Evolutionary conservation across 2,113 vertebrate species (phyloP).

Genomic region (Peromyscus leucopus): DNA sequence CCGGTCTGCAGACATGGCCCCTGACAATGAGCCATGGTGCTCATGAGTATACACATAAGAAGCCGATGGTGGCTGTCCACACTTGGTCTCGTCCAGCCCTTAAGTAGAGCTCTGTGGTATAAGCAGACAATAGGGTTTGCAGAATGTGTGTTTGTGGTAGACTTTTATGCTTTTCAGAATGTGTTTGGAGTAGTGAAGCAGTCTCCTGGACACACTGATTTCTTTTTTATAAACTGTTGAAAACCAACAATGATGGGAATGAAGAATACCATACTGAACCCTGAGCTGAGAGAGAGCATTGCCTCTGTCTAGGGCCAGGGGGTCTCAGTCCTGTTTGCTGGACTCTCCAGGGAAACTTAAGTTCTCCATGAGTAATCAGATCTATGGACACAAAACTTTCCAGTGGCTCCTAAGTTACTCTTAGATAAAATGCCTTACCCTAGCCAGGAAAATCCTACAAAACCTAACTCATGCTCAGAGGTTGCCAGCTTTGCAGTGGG

Average conservation of each 20-base stretch:
- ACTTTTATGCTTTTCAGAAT: slow-evolving; percentile 71
- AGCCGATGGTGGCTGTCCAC: slow-evolving; percentile 69
- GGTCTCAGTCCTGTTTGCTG: background rate
- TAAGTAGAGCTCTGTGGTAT: slow-evolving; percentile 63
- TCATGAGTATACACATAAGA: slow-evolving; percentile 48
- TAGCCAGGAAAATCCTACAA: background rate
- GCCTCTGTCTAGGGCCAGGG: background rate
- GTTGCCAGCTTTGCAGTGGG: background rate
- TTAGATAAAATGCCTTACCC: slow-evolving; percentile 20
- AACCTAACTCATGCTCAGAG: background rate
- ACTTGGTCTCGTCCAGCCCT: slow-evolving; percentile 56
- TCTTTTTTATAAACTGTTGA: slow-evolving; percentile 67
- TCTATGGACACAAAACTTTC: background rate
- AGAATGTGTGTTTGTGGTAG: slow-evolving; percentile 75
- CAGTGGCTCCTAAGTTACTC: background rate
- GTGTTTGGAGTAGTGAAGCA: slow-evolving; percentile 60
- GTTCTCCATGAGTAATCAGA: background rate
- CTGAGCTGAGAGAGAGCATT: background rate
- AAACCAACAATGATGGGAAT: slow-evolving; percentile 7
- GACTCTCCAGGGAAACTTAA: background rate
- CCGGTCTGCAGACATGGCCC: slow-evolving; percentile 46
- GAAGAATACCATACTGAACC: background rate
- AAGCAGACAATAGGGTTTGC: slow-evolving; percentile 71
- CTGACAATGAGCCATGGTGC: slow-evolving; percentile 20
- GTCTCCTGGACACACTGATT: slow-evolving; percentile 38